Conservation (phyloP, 2,888 invertebrate genomes). For the Archips crataeganus region DNA sequence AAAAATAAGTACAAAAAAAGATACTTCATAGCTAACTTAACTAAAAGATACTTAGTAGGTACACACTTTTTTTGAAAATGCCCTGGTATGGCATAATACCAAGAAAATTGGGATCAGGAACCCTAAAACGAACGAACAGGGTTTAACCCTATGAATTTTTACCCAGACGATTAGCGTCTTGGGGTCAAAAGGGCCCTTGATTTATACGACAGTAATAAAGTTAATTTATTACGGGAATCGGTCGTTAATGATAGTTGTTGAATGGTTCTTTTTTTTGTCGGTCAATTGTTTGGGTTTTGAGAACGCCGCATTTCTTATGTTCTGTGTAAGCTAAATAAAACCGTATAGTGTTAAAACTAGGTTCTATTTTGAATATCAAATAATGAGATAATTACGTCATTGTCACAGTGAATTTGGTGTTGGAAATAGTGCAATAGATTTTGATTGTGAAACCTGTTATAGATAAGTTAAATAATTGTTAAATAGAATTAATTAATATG, state of each 20-base stretch:
- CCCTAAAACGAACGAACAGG: conserved; percentile 49
- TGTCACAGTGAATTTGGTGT: not conserved
- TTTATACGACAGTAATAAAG: conserved; percentile 61
- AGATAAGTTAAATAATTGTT: not conserved
- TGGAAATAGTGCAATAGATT: conserved; percentile 1
- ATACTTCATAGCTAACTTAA: too few species aligned
- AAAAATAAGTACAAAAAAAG: too few species aligned
- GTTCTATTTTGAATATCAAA: not conserved
- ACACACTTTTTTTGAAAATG: too few species aligned
- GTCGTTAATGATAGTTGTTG: conserved; percentile 51
- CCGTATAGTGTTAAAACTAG: not conserved
- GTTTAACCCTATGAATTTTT: conserved; percentile 57
- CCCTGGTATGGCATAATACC: not conserved
- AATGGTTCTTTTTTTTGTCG: conserved; percentile 18
- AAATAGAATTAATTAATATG: not conserved
- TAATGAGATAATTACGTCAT: not conserved
- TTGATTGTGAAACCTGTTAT: conserved; percentile 1
- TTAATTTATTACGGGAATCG: conserved; percentile 61
- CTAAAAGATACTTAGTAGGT: too few species aligned
- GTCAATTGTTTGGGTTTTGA: not conserved
- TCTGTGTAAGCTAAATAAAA: not conserved
- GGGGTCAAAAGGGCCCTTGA: conserved; percentile 56
- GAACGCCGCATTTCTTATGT: not conserved
- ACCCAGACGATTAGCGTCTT: conserved; percentile 49
- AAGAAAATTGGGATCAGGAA: not conserved